Evolutionary conservation across 2,797 vertebrate genomes (phyloP).

Genomic region (Xiphorhynchus erythropygius): DNA sequence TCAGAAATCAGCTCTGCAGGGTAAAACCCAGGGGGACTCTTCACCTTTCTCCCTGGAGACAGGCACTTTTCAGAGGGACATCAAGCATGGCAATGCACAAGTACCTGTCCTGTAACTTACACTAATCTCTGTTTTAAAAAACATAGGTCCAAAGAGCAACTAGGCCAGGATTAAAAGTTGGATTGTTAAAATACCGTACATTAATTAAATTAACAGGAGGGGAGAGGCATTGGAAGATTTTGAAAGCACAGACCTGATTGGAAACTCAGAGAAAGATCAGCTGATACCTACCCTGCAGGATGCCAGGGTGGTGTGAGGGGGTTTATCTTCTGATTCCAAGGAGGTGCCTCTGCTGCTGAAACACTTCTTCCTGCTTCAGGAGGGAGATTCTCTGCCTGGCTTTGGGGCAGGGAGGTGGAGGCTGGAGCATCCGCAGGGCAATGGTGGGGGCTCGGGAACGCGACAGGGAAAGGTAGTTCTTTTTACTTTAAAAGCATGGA

Average conservation of each 20-base stretch:
- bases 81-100: not conserved
- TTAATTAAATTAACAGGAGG: not conserved
- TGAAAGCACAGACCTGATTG: not conserved
- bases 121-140: not conserved
- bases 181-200: not conserved
- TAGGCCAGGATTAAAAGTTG: not conserved
- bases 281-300: not conserved
- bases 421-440: not conserved
- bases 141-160: not conserved
- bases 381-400: not conserved
- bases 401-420: not conserved
- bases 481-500: not conserved
- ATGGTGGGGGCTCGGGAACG: not conserved
- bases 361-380: not conserved
- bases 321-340: rapidly evolving
- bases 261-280: not conserved
- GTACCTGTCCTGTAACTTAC: not conserved
- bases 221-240: not conserved
- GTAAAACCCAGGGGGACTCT: not conserved
- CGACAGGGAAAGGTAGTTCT: not conserved
- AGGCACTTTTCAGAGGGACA: not conserved
- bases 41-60: not conserved
- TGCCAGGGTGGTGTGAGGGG: not conserved
- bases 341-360: not conserved
- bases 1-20: not conserved